Base-by-base conservation (phyloP, 1,140 invertebrate genomes). In the Drosophila santomea region DNA sequence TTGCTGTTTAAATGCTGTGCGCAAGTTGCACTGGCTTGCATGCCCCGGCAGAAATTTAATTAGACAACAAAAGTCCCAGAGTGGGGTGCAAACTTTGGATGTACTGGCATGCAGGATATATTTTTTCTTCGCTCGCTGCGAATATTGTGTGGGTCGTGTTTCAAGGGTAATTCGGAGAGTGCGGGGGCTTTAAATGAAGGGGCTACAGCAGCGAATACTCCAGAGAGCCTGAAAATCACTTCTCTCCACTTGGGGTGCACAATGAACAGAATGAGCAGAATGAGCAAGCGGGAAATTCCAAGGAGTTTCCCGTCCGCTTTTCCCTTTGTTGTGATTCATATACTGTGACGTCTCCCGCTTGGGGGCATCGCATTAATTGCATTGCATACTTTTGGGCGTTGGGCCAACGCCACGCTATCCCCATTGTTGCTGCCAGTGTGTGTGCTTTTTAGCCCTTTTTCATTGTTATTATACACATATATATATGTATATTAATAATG, bases 341-440 rank as follows among this genome's bases (percentile, higher is more conserved):
- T 25, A 48, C 45, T 25, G 25, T 50, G 64, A 57, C 59, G 61
- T 64, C 56, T 62, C 58, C 56, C 61, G 55, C 74, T 74, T 61
- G 74, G 71, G 66, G 73, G 56, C 60, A 69, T 62, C 61, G 76
- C 76, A 74, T 89, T 89, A 89, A 89, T 84, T 89, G 84, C 84
- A 84, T 84, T 89, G 84, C 80, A 78, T 78, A 83, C 80, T 83
- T 88, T 89, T 61, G 63, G 73, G 76, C 76, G 62, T 62, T 14
- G 44, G 36, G 56, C 41, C 71, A 52, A 36, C 54, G 44, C 38
- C 47, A 39, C 54, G 50, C 38, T 15, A 12, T 15, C 6, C 48
- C 64, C 15, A 68, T 64, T 66, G 47, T 52, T 36, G 38, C 60
- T 52, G 59, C 41, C 20, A 25, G 47, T 47, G 51, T 39, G 54